Base-by-base conservation (phyloP, 2,888 invertebrate species). In the Carpatolechia fugitivella region DNA sequence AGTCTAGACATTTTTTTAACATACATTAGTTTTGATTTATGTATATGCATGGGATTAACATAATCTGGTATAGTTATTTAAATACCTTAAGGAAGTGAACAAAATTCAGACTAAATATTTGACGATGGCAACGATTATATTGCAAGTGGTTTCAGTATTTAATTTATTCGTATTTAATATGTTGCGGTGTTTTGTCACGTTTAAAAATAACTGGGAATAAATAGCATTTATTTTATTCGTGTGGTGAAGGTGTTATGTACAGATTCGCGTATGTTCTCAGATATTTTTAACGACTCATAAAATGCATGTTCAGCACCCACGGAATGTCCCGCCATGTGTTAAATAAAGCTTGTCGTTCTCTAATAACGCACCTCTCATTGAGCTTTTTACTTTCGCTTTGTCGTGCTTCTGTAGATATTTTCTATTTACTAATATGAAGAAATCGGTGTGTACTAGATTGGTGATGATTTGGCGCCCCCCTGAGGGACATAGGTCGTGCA, bases 401-500 rank as follows among this genome's bases (percentile, higher is more conserved):
- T 71, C 76, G 74, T 70, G 78, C 80, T 83, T 82, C 70, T 70
- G 63, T 70, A 69, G 65, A 67, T 67, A 29, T 74, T 76, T n/a
- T 74, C 61, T 76, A 67, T 74, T 68, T 65, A 64, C 20, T 67
- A 60, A 69, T 64, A 72, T 75, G 85, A 89, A 90, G 88, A 82
- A 86, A 87, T 83, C 82, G 89, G 88, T 90, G 87, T 89, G 80
- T 72, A 74, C 68, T 69, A 35, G 58, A 24, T 47, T 65, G 66
- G 75, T 68, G 67, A 80, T 78, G 87, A 87, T 88, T 89, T 89
- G 90, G 85, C 90, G 82, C 90, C 82, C 85, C n/a, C 84, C 86
- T 66, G 79, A 75, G 82, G 82, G 84, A 80, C 72, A 74, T 83
- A 85, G 84, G 83, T 82, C 76, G 73, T 76, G 72, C 74, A 69